Evolutionary conservation across 2,888 invertebrate species (phyloP).

Genomic region (Drosophila falleni): DNA sequence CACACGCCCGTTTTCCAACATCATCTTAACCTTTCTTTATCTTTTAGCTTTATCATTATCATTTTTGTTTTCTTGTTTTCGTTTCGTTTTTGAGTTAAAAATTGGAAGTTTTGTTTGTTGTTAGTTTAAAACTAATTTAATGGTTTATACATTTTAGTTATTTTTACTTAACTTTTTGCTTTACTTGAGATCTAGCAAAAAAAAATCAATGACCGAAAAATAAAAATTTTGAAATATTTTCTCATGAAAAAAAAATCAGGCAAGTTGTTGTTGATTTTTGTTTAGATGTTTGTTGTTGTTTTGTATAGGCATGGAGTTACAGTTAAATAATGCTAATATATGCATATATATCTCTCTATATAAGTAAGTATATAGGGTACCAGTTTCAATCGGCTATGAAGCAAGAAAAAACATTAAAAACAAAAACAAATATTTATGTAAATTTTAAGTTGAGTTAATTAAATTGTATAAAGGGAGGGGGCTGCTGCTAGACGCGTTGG

Average conservation of each 20-base stretch:
- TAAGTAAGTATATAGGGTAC: slow-evolving; percentile 31
- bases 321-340: slow-evolving; percentile 54
- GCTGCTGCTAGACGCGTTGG: slow-evolving; percentile 52
- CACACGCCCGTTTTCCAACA: slow-evolving; percentile 40
- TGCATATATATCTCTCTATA: slow-evolving; percentile 35
- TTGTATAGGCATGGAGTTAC: slow-evolving; percentile 71
- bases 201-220: slow-evolving; percentile 44
- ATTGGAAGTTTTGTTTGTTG: slow-evolving; percentile 72
- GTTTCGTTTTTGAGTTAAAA: slow-evolving; percentile 58
- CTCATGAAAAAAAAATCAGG: slow-evolving; percentile 20
- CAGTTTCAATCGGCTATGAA: slow-evolving; percentile 52
- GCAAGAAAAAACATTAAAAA: slow-evolving; percentile 37
- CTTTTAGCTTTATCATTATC: slow-evolving; percentile 31
- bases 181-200: slow-evolving; percentile 77
- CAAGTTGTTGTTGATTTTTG: slow-evolving; percentile 12
- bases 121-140: slow-evolving; percentile 67
- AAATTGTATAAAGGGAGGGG: slow-evolving; percentile 13
- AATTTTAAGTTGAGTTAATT: slow-evolving; percentile 31
- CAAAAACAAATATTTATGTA: slow-evolving; percentile 24
- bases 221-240: slow-evolving; percentile 24
- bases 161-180: slow-evolving; percentile 62
- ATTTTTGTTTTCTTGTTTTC: slow-evolving; percentile 30
- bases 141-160: slow-evolving; percentile 55
- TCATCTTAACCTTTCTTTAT: slow-evolving; percentile 39
- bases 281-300: slow-evolving; percentile 34